Base-by-base conservation (phyloP, 2,113 vertebrate species). In the Pyxicephalus adspersus region DNA sequence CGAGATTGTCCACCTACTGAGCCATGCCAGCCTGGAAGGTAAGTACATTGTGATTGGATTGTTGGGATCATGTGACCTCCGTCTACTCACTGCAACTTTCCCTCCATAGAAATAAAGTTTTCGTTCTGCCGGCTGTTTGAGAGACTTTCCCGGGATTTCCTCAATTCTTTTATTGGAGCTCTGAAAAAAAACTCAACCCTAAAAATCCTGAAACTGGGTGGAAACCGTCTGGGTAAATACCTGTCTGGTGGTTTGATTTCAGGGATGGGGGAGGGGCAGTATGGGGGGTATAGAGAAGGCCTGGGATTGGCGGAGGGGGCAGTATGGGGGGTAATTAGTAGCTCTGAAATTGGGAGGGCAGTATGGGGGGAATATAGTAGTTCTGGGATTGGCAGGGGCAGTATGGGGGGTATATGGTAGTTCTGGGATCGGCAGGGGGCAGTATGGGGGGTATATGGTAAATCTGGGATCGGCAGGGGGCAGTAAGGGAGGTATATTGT, bases 111-210 rank as follows among this genome's bases (percentile, higher is more conserved):
- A 86, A 89, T 98, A 71, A 90, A 86, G 0, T 91, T 96, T 54
- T 94, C 92, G 34, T 96, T 97, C 89, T 98, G 97, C 72, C 94
- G 95, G 5, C 93, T 98, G 65, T 94, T 97, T 78, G 96, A 98
- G 88, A 95, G 84, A 50, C 86, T 92, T 60, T 92, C 92, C 31
- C 76, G 88, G 16, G 92, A 93, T 61, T 92, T 93, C 86, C 85
- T 97, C 64, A 83, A 86, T 15, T 90, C 93, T 84, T 90, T 98
- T 84, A 93, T 95, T 73, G 86, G 83, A 5, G 87, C 90, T 77
- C 84, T 96, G 83, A 97, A 92, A 87, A 85, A 78, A 25, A 91
- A 94, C 52, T 85, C 92, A 5, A 93, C 93, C 2, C 87, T 98
- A 64, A 95, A 90, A 84, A 94, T 89, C 60, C 92, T 98, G 31